Evolutionary conservation across 2,113 vertebrate species (phyloP), one percentile per base, ranked within the genome.

Genomic region (Chelonoidis abingdonii): DNA sequence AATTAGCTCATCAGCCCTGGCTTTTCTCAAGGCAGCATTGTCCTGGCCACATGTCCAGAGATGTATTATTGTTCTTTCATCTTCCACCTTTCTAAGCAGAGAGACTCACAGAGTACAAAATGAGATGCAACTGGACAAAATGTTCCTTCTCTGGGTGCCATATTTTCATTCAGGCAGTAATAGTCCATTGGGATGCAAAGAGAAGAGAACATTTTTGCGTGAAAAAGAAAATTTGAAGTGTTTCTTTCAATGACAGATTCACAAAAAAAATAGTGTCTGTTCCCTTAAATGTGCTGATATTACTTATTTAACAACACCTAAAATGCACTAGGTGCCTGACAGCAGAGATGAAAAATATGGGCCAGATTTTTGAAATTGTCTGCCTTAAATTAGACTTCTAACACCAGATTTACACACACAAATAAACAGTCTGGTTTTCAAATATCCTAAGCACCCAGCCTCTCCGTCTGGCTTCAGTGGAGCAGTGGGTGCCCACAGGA

Each of bases 21-120:
- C 57, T 93, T 94, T 93, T 96, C 82, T 95, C 83, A 90, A 35
- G 94, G 86, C 38, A 90, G 24, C 21, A 52, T 16, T 89, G 44
- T 78, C 86, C 82, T 62, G 92, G 41, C 85, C 92, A 82, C 54
- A 53, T n/a, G 4, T 80, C 27, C 38, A 84, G 35, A 69, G 80
- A 7, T 19, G 80, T 53, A 47, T 56, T 59, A 81, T 89, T 87
- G 72, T 88, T 79, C 81, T 93, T 53, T 92, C n/a, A 29, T 87
- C 89, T 95, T 94, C 84, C 35, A 54, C 25, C 31, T 31, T 95
- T 41, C 49, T 86, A 89, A 90, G 22, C 0, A 47, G 91, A 62
- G 88, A 96, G 49, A 52, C 59, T 83, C 38, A 16, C 29, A 90
- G 80, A 84, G 44, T 97, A 52, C 44, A 90, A 95, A 86, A 52